Base-by-base conservation (phyloP, 2,113 vertebrate species). In the Leptosomus discolor region DNA sequence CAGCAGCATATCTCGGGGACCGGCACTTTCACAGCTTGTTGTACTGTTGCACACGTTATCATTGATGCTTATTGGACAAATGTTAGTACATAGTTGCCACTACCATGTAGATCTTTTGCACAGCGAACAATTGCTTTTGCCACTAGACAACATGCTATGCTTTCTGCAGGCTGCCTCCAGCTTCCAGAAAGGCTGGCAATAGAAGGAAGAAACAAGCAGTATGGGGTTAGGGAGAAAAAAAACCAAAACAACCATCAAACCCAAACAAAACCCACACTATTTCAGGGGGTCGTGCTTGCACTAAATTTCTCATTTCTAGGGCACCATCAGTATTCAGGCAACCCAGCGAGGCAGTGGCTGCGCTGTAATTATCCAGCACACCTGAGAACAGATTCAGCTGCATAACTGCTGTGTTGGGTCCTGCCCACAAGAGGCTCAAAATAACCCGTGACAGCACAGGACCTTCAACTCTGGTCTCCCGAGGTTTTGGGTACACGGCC, bases 261-360 rank as follows among this genome's bases (percentile, higher is more conserved):
- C 2, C 15, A 70, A 30, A 53, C 6, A 50, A 75, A 60, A 0
- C 5, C 29, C 46, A 34, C 23, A 41, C 0, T 1, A 0, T 53
- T 77, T 85, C 54, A 56, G n/a, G 30, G 11, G 4, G 23, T 12
- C 2, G 0, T 12, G n/a, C 22, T 80, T 32, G 17, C 36, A 8
- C 22, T 69, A 21, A 6, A 51, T 61, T 89, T 65, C 56, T 29
- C 7, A 4, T n/a, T 91, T 79, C 65, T 75, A 57, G 36, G 43
- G 26, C 46, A 61, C 27, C 12, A 48, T 37, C 27, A 37, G 13
- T 29, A 48, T 57, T 45, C 43, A 50, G 41, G 37, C 61, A 75
- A 51, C 15, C 57, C 17, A 26, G 34, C 2, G 2, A 43, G 37
- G 43, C 61, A 67, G 67, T 0, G 0, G 39, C 34, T 20, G 30